A percentile compares a stretch with the other conserved stretches of the same genome.
These are phyloP conservation scores for Limnephilus auricula DNA, from an alignment of 2,888 invertebrate genomes.

Conservation along the genomic window DNA sequence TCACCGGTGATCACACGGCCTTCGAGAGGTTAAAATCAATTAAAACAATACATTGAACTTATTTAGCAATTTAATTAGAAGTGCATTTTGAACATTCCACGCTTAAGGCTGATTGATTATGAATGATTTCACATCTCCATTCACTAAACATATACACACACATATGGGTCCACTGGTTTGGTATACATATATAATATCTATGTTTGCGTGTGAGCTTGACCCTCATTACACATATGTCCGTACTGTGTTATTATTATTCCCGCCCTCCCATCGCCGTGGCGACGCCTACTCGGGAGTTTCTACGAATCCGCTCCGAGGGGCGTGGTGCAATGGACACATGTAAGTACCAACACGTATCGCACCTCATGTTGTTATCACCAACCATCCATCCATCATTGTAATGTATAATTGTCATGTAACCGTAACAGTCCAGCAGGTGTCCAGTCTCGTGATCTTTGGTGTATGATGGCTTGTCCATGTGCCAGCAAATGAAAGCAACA, in stretches of 20 bases:
- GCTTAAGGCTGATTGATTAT: slow-evolving; percentile 57
- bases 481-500: not conserved
- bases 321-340: slow-evolving; percentile 12
- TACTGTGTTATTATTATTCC: slow-evolving; percentile 51
- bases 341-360: slow-evolving; percentile 39
- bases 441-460: slow-evolving; percentile 22
- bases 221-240: slow-evolving; percentile 54
- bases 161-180: slow-evolving; percentile 50
- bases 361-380: slow-evolving; percentile 26
- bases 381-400: slow-evolving; percentile 9
- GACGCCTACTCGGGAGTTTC: not conserved
- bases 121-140: slow-evolving; percentile 43
- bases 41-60: not conserved
- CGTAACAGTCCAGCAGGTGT: slow-evolving; percentile 30
- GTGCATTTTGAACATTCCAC: slow-evolving; percentile 14
- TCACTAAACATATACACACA: not conserved
- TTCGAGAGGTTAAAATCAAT: not conserved
- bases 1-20: no score
- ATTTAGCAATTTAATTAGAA: not conserved
- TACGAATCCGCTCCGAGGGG: slow-evolving; percentile 2
- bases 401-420: slow-evolving; percentile 20
- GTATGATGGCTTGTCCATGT: slow-evolving; percentile 21
- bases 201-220: slow-evolving; percentile 42
- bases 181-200: slow-evolving; percentile 23
- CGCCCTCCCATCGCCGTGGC: slow-evolving; percentile 33